Evolutionary conservation across 2,113 vertebrate species (phyloP), one percentile per base, ranked within the genome.

Genomic region (Cairina moschata): DNA sequence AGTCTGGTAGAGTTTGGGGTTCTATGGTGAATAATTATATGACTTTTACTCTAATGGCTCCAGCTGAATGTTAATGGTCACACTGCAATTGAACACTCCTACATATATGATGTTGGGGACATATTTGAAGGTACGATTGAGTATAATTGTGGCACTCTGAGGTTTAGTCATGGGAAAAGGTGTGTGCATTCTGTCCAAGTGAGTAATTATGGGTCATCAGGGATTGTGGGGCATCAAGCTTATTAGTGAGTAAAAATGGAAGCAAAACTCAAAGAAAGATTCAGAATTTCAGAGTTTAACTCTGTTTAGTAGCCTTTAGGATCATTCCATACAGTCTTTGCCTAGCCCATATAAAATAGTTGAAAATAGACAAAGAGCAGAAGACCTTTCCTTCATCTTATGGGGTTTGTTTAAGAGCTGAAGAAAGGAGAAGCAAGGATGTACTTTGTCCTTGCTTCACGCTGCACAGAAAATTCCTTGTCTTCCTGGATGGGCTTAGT

Each of bases 401-500:
- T 76, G 23, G 20, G 25, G 8, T 4, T 52, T 63, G 15, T 63
- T 66, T 56, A 69, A 58, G 48, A 82, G 16, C 29, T 91, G 62
- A 71, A 80, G 46, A 77, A 76, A 83, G 28, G 13, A 52, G 29
- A 79, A 93, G 34, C 13, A 66, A 44, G 25, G 32, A 2, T 0
- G 0, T 48, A 12, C 3, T 73, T 83, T 69, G 54, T 69, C 50
- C 8, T 83, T 62, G 36, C 46, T 88, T 9, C 18, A 9, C 66
- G 40, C 16, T 2, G 0, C 73, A 46, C 8, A 50, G n/a, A 67
- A n/a, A 59, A 65, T 13, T 55, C 0, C 0, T 68, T 34, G 14
- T 62, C 68, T 80, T 86, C 92, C 55, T 94, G 20, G 29, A 6
- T 9, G 11, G 44, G 32, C 8, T 60, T 83, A 31, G 11, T 52